Base-by-base conservation (phyloP, 2,113 vertebrate genomes). In the Columba livia region DNA sequence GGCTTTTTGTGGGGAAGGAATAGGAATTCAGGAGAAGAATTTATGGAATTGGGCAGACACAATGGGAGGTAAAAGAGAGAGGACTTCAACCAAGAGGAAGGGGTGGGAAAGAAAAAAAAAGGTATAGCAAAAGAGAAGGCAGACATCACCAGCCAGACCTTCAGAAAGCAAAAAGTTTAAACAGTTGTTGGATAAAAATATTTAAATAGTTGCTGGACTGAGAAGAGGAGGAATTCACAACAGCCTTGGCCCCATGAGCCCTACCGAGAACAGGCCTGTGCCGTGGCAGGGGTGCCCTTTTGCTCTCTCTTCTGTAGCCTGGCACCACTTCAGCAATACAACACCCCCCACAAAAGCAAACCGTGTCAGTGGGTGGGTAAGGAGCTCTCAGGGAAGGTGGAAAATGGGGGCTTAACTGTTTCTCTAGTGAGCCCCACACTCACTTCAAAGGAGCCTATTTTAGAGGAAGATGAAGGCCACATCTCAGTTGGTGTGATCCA, bases 11-110 rank as follows among this genome's bases (percentile, higher is more conserved):
- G 40, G 40, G 15, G 50, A 94, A 88, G 86, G 31, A 96, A 85
- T 54, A 77, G 58, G 77, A 96, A 93, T 82, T 90, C 66, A 86
- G 65, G 65, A 78, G 56, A 94, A 93, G 88, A 90, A 96, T 90
- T 90, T 90, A 84, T 77, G 94, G 93, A 96, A 96, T 85, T 82
- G 40, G 44, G 44, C 25, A 84, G 44, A 57, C 70, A 95, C 65
- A 95, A 94, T 94, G 79, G 77, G 40, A 89, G 14, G 54, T 72
- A 92, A 60, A 93, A 93, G 32, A 70, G 31, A 53, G 21, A 88
- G 47, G 44, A 54, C n/a, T 87, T 81, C 73, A 81, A 11, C 67
- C 60, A 78, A 56, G 51, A 77, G 24, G 36, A 61, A 24, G 23
- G 31, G 5, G 21, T 21, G 15, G 28, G 2, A 34, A 50, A 23